A percentile compares a stretch with the other conserved stretches of the same genome.
Evolutionary conservation across 2,113 vertebrate species (phyloP).

Genomic region (Salvelinus fontinalis): DNA sequence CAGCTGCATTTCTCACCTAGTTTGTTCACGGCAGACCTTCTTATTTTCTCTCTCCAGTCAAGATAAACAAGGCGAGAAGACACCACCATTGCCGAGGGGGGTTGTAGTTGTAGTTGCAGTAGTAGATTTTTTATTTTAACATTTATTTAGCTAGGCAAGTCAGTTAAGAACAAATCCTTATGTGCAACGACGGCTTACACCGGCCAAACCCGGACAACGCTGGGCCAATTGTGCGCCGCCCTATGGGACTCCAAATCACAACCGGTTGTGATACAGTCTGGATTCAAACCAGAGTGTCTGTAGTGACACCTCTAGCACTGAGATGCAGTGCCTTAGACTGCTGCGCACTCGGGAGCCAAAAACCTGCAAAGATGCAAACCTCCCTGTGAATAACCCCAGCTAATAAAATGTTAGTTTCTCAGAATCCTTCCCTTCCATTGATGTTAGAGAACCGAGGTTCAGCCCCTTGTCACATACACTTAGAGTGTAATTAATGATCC

Average conservation of each 20-base stretch:
- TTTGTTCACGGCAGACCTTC: conserved; percentile 5
- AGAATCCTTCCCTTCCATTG: neutral
- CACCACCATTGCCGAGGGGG: too few relatives aligned
- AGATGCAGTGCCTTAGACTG: too few relatives aligned
- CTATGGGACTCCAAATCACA: too few relatives aligned
- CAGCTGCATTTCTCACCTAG: conserved; percentile 6
- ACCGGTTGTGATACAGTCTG: too few relatives aligned
- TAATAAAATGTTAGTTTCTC: neutral
- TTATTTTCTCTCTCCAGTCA: conserved; percentile 2
- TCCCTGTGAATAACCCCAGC: neutral
- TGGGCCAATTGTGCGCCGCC: too few relatives aligned
- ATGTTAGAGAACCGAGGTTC: neutral
- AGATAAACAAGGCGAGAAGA: conserved; percentile 20
- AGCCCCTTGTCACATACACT: conserved; percentile 18
- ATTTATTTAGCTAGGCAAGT: too few relatives aligned
- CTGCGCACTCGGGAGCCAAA: too few relatives aligned
- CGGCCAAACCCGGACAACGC: too few relatives aligned
- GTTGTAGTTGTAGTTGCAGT: neutral
- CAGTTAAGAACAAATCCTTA: too few relatives aligned
- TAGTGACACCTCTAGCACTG: too few relatives aligned
- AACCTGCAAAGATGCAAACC: neutral
- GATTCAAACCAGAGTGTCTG: too few relatives aligned
- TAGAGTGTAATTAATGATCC: conserved; percentile 37
- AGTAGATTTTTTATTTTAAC: neutral
- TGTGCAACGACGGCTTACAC: too few relatives aligned